Evolutionary conservation across 2,797 vertebrate genomes (phyloP).

Genomic region (Rhynchotus rufescens): DNA sequence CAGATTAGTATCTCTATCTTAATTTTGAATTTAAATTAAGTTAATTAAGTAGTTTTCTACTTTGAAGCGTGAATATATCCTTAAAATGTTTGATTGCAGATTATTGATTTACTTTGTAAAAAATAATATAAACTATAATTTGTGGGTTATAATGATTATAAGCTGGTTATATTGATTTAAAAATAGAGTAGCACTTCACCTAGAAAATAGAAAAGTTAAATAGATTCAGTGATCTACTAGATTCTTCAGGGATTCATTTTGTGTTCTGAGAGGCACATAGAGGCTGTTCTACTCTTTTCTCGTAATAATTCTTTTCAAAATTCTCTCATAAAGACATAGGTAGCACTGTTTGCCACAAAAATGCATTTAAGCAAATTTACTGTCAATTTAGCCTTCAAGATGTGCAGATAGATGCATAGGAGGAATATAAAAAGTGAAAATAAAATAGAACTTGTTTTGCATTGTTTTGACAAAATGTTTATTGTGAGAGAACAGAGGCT

Average conservation of each 20-base stretch:
- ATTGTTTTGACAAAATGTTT: not conserved
- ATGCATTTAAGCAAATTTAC: slow-evolving; percentile 13
- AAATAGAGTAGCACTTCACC: not conserved
- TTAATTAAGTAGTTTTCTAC: not conserved
- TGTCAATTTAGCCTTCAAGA: not conserved
- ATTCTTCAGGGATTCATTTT: not conserved
- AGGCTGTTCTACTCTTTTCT: not conserved
- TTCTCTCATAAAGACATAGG: not conserved
- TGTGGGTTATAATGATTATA: not conserved
- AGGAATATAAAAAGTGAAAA: not conserved
- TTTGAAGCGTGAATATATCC: slow-evolving; percentile 15
- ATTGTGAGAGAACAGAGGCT: not conserved
- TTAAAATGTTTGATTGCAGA: not conserved
- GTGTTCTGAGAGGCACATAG: not conserved
- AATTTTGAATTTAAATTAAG: slow-evolving; percentile 19
- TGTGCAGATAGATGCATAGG: not conserved
- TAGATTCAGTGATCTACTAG: not conserved
- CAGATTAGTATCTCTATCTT: not conserved
- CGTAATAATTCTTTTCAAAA: not conserved
- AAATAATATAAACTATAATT: not conserved
- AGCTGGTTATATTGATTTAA: not conserved
- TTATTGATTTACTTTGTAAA: not conserved
- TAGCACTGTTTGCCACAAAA: not conserved
- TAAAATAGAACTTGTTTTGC: not conserved
- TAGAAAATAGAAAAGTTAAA: not conserved